Evolutionary conservation across 1,140 invertebrate genomes (phyloP).

Genomic region (Nephotettix cincticeps): DNA sequence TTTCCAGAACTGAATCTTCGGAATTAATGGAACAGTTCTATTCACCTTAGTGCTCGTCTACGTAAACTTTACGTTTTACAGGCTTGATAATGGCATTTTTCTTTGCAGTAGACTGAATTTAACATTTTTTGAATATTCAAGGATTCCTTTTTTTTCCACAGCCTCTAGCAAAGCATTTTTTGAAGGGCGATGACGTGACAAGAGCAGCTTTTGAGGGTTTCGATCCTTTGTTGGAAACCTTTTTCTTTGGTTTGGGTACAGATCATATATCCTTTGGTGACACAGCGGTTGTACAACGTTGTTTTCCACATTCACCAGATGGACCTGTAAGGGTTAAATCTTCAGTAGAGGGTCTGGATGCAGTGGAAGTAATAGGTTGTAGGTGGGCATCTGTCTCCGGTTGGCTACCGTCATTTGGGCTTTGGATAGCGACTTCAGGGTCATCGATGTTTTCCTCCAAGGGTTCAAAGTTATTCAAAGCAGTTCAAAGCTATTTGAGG

Average conservation of each 20-base stretch:
- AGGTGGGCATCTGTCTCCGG: no score
- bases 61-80: not conserved
- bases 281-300: not conserved
- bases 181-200: not conserved
- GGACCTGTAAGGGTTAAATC: not conserved
- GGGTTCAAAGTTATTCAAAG: not conserved
- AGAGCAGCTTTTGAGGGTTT: constrained; percentile 7
- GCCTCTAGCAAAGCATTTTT: not conserved
- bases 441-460: not conserved
- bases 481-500: not conserved
- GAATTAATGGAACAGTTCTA: not conserved
- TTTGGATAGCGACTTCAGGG: no score
- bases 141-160: not conserved
- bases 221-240: constrained; percentile 3
- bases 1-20: constrained; percentile 12
- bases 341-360: no score
- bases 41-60: not conserved
- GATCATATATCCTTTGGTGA: constrained; percentile 17
- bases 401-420: no score
- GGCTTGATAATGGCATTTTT: not conserved
- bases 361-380: no score
- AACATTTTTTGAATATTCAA: not conserved
- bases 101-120: not conserved
- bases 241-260: constrained; percentile 17
- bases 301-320: constrained; percentile 9